Base-by-base conservation (phyloP, 2,888 invertebrate species). In the Raillietiella orientalis region DNA sequence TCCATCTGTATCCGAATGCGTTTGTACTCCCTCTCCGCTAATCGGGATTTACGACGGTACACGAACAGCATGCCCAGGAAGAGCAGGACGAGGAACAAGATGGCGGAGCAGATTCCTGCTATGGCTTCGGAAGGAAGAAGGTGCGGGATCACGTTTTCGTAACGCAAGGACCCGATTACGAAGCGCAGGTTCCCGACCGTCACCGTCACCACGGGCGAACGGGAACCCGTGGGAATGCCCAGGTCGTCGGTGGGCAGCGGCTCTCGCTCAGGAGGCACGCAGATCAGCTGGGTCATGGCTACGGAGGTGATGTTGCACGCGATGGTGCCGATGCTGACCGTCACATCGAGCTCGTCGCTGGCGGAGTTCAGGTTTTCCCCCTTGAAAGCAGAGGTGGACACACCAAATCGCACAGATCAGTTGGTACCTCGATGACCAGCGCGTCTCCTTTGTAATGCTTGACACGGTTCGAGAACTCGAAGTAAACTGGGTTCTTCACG, bases 381-480 rank as follows among this genome's bases (percentile, higher is more conserved):
- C 42, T 48, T 38, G 21, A 40, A 36, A 14, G 38, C 19, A 17
- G n/a, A 17, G 9, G n/a, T n/a, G n/a, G n/a, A n/a, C n/a, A n/a
- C n/a, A n/a, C n/a, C n/a, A n/a, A n/a, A n/a, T n/a, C n/a, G n/a
- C n/a, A 10, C 12, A 3, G 5, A 6, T 17, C 6, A 8, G 21
- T 10, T 26, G 29, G 19, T 38, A 50, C 50, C 45, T 84, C 82
- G 38, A 84, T 79, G 2, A 84, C 79, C 27, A 84, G 49, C 9
- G 75, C 74, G 43, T 82, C 82, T 17, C 79, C 79, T 46, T 77
- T 74, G 41, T 79, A 79, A 1, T 74, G 55, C 46, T 82, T 79
- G 6, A 75, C 56, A 35, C 66, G 61, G 31, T 31, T 35, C 8
- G 33, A 31, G 42, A 87, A 84, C 28, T 70, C 59, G 37, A 66